Evolutionary conservation across 2,113 vertebrate genomes (phyloP).

Genomic region (Orycteropus afer): DNA sequence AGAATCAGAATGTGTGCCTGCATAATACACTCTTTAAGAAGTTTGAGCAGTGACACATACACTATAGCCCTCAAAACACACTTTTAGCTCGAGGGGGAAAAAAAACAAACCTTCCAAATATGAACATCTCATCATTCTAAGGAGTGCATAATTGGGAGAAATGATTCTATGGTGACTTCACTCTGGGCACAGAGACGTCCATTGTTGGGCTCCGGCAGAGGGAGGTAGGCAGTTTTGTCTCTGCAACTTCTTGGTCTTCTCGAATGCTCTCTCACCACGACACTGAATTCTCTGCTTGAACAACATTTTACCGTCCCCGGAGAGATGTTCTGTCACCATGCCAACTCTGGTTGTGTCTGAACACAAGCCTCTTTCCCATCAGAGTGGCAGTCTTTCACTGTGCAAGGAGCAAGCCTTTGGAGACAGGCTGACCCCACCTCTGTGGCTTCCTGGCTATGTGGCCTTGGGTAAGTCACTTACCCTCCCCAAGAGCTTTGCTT

Average conservation of each 20-base stretch:
- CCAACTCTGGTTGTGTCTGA: constrained; percentile 33
- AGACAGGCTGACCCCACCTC: neutral
- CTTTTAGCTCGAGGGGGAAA: neutral
- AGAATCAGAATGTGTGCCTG: neutral
- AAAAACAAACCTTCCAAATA: neutral
- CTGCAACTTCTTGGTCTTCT: constrained; percentile 33
- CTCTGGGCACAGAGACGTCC: constrained; percentile 61
- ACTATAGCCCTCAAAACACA: neutral
- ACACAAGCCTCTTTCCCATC: neutral
- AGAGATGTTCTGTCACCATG: constrained; percentile 49
- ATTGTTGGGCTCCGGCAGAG: constrained; percentile 63
- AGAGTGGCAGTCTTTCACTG: neutral
- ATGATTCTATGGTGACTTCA: constrained; percentile 44
- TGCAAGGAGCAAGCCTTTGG: neutral
- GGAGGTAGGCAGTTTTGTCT: constrained; percentile 30
- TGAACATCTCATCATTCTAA: constrained; percentile 9
- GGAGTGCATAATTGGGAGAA: constrained; percentile 39
- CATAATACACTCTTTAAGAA: constrained; percentile 53
- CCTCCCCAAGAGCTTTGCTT: neutral
- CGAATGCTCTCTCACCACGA: neutral
- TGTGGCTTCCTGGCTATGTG: neutral
- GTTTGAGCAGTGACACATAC: constrained; percentile 9
- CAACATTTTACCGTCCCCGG: constrained; percentile 56
- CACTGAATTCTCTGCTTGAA: constrained; percentile 1
- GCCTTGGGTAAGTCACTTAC: neutral